These are phyloP conservation scores for Zosterops lateralis DNA, from an alignment of 2,113 vertebrate species.

Conservation along the genomic window DNA sequence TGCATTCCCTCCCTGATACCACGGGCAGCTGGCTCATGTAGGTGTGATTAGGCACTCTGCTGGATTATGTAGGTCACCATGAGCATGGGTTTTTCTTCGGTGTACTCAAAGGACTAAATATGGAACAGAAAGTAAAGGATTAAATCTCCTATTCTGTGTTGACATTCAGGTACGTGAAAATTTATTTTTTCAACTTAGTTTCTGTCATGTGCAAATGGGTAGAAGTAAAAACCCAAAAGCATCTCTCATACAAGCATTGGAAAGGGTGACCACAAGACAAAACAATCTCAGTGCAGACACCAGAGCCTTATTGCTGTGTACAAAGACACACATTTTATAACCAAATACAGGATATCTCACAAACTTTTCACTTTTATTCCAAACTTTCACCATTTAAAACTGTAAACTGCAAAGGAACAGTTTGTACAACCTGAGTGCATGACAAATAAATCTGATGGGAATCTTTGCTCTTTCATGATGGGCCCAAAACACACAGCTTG, in stretches of 20 bases:
- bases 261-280: neutral
- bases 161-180: neutral
- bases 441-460: neutral
- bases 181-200: neutral
- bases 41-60: neutral
- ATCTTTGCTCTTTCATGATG: neutral
- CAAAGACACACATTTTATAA: neutral
- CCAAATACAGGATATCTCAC: neutral
- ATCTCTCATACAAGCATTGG: neutral
- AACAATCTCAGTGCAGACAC: neutral
- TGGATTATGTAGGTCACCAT: neutral
- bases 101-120: neutral
- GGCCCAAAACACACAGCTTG: neutral
- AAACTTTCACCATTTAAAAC: neutral
- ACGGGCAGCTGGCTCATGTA: neutral
- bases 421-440: neutral
- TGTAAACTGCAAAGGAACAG: neutral
- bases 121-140: neutral
- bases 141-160: neutral
- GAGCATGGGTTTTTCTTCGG: neutral
- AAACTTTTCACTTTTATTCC: neutral
- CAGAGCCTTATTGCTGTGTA: neutral
- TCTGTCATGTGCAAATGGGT: neutral
- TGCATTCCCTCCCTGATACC: accelerated
- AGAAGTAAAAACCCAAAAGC: neutral